Evolutionary conservation across 2,113 vertebrate species (phyloP), one percentile per base, ranked within the genome.

Genomic region (Rhegmatorhina hoffmannsi): DNA sequence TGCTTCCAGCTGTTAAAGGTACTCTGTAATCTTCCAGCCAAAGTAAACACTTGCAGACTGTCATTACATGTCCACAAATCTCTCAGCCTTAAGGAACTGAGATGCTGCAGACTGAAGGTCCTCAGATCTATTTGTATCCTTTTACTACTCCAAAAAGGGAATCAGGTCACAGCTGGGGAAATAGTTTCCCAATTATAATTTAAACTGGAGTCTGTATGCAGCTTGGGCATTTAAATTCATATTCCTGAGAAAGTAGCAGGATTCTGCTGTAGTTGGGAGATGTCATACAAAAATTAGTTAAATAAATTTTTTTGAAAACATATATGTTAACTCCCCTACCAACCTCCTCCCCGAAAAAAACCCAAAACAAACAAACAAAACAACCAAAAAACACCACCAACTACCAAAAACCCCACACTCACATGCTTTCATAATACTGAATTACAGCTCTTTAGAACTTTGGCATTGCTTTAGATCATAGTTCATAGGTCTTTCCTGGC

Each of bases 1-100:
- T 91, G 49, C 33, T 74, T 49, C n/a, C 85, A 91, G 70, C 26
- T 89, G 40, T 46, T 70, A 33, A 67, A 89, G 52, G 78, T 68
- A 69, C 34, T 85, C 47, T 28, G 49, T 33, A 60, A 79, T 90
- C 90, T 93, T 62, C 66, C 88, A 95, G 82, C n/a, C 62, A 73
- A 85, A 84, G 67, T 46, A 83, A 94, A 87, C 58, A 80, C 46
- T 62, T 62, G 25, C 46, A 87, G 53, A 26, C 40, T 82, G 46
- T 72, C 92, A 89, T 92, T 94, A 59, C 34, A 47, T 69, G 46
- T 73, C 72, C 68, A 40, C 62, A 76, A 50, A 66, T n/a, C 43
- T 43, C 55, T 90, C 81, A 92, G 64, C 38, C 50, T 77, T 70
- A 55, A 94, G 36, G 53, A 91, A 80, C 31, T 25, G 67, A 69